Evolutionary conservation across 30 jellyfish, hydroid and myxozoan genomes (phyloP).

Genomic region (Hydractinia echinata): DNA sequence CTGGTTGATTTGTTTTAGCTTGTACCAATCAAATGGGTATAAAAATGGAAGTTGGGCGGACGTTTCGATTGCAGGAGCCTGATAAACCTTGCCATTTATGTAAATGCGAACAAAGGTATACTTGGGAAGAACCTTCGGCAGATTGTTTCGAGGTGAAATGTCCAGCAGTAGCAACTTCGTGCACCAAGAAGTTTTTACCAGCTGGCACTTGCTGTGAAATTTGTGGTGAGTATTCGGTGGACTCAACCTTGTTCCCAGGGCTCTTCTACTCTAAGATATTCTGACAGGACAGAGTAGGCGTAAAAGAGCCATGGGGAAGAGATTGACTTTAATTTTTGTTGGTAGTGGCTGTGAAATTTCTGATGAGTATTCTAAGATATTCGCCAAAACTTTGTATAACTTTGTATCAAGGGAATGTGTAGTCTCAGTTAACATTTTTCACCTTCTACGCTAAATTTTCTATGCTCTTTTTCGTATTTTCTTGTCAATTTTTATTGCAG

Average conservation of each 20-base stretch:
- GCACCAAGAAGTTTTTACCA: not conserved
- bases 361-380: too few species aligned
- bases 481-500: too few species aligned
- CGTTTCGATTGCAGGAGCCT: not conserved
- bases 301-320: too few species aligned
- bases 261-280: not conserved
- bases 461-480: too few species aligned
- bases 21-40: not conserved
- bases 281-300: not conserved
- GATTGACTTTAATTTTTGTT: too few species aligned
- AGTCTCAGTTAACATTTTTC: too few species aligned
- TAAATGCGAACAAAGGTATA: not conserved
- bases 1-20: not conserved
- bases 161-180: not conserved
- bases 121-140: not conserved
- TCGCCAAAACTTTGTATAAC: too few species aligned
- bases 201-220: constrained; percentile 7
- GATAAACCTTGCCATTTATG: not conserved
- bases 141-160: not conserved
- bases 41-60: not conserved
- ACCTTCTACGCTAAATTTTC: too few species aligned
- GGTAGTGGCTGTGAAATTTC: too few species aligned
- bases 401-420: too few species aligned
- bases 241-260: not conserved
- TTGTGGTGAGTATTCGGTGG: not conserved